Conservation (phyloP, 1,140 invertebrate genomes). For the Linepithema humile region DNA sequence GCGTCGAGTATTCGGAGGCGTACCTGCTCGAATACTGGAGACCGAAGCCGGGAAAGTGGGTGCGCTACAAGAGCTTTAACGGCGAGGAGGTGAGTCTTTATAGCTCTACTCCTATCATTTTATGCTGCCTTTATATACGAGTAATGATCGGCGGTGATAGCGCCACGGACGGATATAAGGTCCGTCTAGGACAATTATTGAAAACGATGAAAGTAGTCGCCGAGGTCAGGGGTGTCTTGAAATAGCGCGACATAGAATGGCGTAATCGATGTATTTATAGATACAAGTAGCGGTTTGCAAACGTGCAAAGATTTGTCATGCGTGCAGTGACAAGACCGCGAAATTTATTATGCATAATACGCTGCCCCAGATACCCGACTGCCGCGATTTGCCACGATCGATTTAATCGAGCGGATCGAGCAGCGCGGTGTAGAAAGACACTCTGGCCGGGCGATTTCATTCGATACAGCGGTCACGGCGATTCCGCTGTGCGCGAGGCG, state of each 20-base stretch:
- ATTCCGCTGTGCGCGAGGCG: slow-evolving; percentile 38
- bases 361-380: not conserved
- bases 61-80: slow-evolving; percentile 87
- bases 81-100: slow-evolving; percentile 87
- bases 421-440: slow-evolving; percentile 21
- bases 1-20: slow-evolving; percentile 91
- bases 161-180: not conserved
- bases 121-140: not conserved
- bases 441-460: slow-evolving; percentile 54
- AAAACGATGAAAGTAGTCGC: not conserved
- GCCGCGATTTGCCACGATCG: slow-evolving; percentile 30
- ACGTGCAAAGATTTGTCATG: not conserved
- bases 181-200: not conserved
- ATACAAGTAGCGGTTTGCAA: not conserved
- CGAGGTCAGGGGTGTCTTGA: slow-evolving; percentile 8
- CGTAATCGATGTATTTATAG: slow-evolving; percentile 8
- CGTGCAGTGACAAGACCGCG: not conserved
- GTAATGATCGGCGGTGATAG: not conserved
- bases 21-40: slow-evolving; percentile 93
- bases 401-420: slow-evolving; percentile 26
- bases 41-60: slow-evolving; percentile 89
- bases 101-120: not conserved
- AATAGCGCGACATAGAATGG: not conserved
- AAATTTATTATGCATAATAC: slow-evolving; percentile 25
- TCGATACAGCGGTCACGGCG: slow-evolving; percentile 49